A percentile compares a stretch with the other conserved stretches of the same genome.
Evolutionary conservation across 2,888 invertebrate genomes (phyloP).

Genomic region (Cremastinae sp.): DNA sequence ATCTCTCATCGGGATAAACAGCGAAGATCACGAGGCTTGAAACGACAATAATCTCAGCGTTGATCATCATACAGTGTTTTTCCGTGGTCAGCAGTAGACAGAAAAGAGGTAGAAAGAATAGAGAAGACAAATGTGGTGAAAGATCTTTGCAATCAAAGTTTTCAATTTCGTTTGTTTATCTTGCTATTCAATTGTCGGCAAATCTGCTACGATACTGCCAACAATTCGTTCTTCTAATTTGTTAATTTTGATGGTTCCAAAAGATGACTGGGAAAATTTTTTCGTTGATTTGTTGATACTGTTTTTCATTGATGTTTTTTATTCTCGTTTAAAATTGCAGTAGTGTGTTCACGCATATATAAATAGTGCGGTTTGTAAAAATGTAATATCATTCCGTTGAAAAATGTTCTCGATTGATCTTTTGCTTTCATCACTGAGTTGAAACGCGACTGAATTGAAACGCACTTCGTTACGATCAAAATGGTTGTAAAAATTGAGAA

Average conservation of each 20-base stretch:
- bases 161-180: conserved; percentile 5
- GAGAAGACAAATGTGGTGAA: background rate
- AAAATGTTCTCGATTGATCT: too few relatives aligned
- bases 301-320: conserved; percentile 19
- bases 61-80: conserved; percentile 18
- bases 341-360: background rate
- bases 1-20: conserved; percentile 84
- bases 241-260: conserved; percentile 5
- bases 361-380: background rate
- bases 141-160: background rate
- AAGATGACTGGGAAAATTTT: conserved; percentile 38
- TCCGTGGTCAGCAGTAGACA: conserved; percentile 8
- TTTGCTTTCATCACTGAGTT: background rate
- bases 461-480: background rate
- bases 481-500: background rate
- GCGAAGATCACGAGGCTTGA: conserved; percentile 83
- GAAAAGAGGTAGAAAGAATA: conserved; percentile 7
- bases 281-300: conserved; percentile 21
- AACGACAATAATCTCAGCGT: conserved; percentile 67
- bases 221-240: background rate
- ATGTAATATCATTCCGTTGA: background rate
- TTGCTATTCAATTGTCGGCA: conserved; percentile 25
- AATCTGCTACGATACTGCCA: conserved; percentile 48
- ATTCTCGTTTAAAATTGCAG: conserved; percentile 19
- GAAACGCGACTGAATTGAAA: background rate